Evolutionary conservation across 2,888 invertebrate species (phyloP).

Genomic region (Leistus spinibarbis): DNA sequence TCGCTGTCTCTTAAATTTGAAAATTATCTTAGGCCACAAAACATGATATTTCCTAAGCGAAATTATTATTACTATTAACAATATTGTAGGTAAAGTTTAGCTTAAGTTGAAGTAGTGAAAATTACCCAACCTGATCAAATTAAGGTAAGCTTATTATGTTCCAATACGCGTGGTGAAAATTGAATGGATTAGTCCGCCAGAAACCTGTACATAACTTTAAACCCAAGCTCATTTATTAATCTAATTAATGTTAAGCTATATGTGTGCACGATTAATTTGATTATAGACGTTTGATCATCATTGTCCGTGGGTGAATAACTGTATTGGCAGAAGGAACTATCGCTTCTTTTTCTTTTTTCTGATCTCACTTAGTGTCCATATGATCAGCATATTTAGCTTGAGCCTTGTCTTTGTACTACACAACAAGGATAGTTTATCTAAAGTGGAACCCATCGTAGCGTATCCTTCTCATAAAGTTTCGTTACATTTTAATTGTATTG

Average conservation of each 20-base stretch:
- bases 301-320: conserved; percentile 98
- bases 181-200: too few species aligned
- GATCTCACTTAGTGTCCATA: conserved; percentile 93
- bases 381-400: conserved; percentile 95
- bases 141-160: too few species aligned
- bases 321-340: conserved; percentile 96
- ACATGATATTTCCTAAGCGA: too few species aligned
- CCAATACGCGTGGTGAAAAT: too few species aligned
- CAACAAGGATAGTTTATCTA: conserved; percentile 78
- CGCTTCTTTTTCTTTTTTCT: conserved; percentile 99
- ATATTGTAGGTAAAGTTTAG: too few species aligned
- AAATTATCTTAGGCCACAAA: too few species aligned
- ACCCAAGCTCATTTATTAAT: neutral
- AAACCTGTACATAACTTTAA: neutral
- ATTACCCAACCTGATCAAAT: too few species aligned
- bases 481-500: neutral
- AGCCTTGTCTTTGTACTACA: conserved; percentile 92
- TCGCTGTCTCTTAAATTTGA: too few species aligned
- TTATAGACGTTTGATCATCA: conserved; percentile 99
- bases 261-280: conserved; percentile 40
- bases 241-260: neutral
- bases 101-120: too few species aligned
- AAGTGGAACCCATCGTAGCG: conserved; percentile 83
- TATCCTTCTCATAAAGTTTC: conserved; percentile 69
- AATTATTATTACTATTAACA: too few species aligned